Evolutionary conservation across 1,140 invertebrate species (phyloP).

Genomic region (Microplitis demolitor): DNA sequence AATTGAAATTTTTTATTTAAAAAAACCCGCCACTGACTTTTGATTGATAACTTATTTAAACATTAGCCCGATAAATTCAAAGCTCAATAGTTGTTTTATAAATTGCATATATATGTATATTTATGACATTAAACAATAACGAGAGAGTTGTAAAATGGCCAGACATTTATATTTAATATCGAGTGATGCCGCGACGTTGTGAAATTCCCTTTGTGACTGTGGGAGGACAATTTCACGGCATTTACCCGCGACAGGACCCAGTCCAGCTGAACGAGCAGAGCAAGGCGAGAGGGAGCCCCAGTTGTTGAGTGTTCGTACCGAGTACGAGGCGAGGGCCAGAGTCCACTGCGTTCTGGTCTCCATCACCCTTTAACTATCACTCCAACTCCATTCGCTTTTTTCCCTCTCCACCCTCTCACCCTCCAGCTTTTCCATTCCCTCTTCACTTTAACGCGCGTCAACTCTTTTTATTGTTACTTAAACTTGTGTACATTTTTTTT

Average conservation of each 20-base stretch:
- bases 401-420: background rate
- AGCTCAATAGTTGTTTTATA: background rate
- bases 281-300: slow-evolving; percentile 41
- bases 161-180: slow-evolving; percentile 51
- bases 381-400: background rate
- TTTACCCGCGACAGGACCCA: slow-evolving; percentile 51
- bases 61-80: background rate
- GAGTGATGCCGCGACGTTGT: slow-evolving; percentile 31
- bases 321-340: background rate
- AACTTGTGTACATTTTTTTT: slow-evolving; percentile 37
- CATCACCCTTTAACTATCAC: background rate
- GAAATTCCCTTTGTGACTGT: slow-evolving; percentile 57
- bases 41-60: background rate
- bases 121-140: slow-evolving; percentile 42
- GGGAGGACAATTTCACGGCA: slow-evolving; percentile 60
- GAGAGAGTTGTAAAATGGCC: slow-evolving; percentile 51
- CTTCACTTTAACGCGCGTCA: slow-evolving; percentile 3
- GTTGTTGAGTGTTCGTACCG: background rate
- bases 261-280: slow-evolving; percentile 45
- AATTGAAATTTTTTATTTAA: background rate
- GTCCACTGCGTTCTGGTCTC: background rate
- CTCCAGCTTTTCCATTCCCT: slow-evolving; percentile 24
- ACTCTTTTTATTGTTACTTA: slow-evolving; percentile 1
- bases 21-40: no score
- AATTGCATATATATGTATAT: slow-evolving; percentile 35